These are phyloP conservation scores for Caenorhabditis becei DNA, from an alignment of 2,888 invertebrate genomes.

Conservation along the genomic window DNA sequence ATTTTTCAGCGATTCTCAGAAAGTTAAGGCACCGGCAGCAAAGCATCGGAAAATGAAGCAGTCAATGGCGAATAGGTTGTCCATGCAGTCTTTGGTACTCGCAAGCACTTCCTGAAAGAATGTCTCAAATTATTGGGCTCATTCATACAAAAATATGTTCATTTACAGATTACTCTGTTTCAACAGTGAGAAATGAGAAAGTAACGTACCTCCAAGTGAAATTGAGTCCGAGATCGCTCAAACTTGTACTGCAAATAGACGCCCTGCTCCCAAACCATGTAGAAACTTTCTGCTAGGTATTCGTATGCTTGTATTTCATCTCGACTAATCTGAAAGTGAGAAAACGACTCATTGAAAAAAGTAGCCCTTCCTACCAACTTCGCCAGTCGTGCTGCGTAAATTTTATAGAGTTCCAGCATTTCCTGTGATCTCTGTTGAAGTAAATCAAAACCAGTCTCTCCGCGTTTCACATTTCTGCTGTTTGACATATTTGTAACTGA, in stretches of 20 bases:
- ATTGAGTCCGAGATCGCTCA: not conserved
- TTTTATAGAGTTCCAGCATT: constrained; percentile 9
- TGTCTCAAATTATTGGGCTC: no score
- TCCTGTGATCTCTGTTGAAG: not conserved
- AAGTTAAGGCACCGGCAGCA: not conserved
- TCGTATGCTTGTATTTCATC: not conserved
- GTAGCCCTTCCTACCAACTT: not conserved
- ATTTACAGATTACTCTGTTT: no score
- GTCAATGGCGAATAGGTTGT: constrained; percentile 13
- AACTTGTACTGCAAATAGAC: constrained; percentile 12
- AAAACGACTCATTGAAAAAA: no score
- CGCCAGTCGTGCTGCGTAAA: not conserved
- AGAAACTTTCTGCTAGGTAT: constrained; percentile 1
- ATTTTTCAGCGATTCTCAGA: not conserved
- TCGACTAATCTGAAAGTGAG: constrained; percentile 1
- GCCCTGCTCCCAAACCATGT: not conserved
- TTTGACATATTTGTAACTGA: not conserved
- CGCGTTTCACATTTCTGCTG: not conserved
- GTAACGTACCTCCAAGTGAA: not conserved
- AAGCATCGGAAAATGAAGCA: constrained; percentile 8
- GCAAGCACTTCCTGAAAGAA: not conserved
- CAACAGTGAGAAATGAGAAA: no score
- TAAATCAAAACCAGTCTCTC: not conserved
- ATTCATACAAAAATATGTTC: no score
- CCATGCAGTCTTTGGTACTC: not conserved